A percentile compares a stretch with the other conserved stretches of the same genome.
phyloP scores from a whole-genome alignment of 2,113 vertebrate species.

The Elephantulus edwardii region DNA sequence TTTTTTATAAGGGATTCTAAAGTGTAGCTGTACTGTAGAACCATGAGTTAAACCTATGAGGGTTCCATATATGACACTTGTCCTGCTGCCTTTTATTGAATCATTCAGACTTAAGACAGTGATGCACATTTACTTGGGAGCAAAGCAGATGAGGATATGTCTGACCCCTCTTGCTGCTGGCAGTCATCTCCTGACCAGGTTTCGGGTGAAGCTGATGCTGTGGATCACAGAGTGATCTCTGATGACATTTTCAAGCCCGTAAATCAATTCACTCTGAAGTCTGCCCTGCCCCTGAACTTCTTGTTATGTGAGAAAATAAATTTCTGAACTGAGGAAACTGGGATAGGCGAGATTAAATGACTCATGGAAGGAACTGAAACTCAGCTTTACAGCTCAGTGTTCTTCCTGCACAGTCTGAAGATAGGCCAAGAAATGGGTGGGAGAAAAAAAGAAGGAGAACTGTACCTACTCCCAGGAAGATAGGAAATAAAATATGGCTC shows the following conservation, averaged over 20 bases:
- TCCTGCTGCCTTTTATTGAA: not conserved
- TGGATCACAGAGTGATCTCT: not conserved
- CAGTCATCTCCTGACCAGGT: not conserved
- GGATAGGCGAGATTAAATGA: conserved; percentile 31
- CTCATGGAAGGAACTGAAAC: conserved; percentile 23
- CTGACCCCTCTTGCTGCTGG: not conserved
- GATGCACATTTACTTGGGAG: not conserved
- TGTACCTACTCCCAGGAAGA: not conserved
- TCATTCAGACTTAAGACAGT: not conserved
- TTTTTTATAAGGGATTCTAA: conserved; percentile 18
- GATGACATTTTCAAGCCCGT: not conserved
- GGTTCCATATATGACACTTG: not conserved
- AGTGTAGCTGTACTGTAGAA: not conserved
- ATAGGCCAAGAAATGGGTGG: not conserved
- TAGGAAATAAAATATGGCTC: not conserved
- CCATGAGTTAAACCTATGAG: not conserved
- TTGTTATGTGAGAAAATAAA: conserved; percentile 34
- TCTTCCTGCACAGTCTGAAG: not conserved
- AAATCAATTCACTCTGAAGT: not conserved
- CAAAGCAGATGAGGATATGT: not conserved
- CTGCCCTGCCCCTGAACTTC: not conserved
- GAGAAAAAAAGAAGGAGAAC: not conserved
- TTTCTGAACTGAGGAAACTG: not conserved
- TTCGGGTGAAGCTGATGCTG: not conserved
- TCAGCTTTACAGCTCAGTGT: not conserved